Conservation (phyloP, 2,888 invertebrate species). For the Stictocephala bisonia region DNA sequence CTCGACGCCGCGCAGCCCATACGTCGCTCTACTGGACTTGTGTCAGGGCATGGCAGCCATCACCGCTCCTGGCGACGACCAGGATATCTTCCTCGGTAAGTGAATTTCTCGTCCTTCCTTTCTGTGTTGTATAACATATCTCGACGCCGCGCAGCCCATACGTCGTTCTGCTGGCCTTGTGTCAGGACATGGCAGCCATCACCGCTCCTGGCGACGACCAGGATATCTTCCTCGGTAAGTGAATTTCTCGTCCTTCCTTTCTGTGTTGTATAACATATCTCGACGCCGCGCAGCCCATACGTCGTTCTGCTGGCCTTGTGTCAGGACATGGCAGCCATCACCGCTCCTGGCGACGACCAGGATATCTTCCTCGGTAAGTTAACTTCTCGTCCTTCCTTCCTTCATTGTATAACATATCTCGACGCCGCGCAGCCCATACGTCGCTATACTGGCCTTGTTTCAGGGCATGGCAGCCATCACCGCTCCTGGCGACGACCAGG, state of each 20-base stretch:
- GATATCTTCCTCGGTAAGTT: too few species aligned
- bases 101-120: too few species aligned
- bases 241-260: too few species aligned
- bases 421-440: conserved; percentile 68
- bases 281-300: too few species aligned
- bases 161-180: conserved; percentile 71
- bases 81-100: conserved; percentile 76
- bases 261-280: too few species aligned
- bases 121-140: too few species aligned
- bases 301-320: too few species aligned
- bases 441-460: conserved; percentile 71
- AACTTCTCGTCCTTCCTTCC: too few species aligned
- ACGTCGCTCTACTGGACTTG: conserved; percentile 71
- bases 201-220: conserved; percentile 70
- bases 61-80: conserved; percentile 69
- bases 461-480: conserved; percentile 70
- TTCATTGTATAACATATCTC: too few species aligned
- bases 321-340: too few species aligned
- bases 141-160: conserved; percentile 67
- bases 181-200: conserved; percentile 70
- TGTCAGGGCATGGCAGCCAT: conserved; percentile 71
- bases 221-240: conserved; percentile 75
- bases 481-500: conserved; percentile 70
- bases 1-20: conserved; percentile 67
- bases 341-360: too few species aligned